Evolutionary conservation across 2,888 invertebrate species (phyloP).

Genomic region (Polydrusus cervinus): DNA sequence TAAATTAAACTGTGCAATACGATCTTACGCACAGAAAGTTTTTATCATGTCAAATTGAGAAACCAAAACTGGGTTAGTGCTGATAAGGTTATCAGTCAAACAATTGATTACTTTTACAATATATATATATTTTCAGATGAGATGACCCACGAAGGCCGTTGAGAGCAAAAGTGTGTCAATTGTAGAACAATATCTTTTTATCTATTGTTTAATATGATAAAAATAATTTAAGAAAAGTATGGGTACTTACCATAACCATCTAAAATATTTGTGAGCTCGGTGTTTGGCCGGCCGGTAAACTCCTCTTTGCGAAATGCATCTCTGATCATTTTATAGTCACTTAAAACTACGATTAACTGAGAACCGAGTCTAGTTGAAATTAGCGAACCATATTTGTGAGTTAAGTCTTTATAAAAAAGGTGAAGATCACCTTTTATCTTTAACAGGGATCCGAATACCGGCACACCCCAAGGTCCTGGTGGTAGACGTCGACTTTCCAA

Average conservation of each 20-base stretch:
- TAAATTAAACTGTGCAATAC: constrained; percentile 17
- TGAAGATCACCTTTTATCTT: constrained; percentile 86
- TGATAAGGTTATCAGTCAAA: constrained; percentile 55
- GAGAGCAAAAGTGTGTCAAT: constrained; percentile 65
- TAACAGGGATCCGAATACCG: constrained; percentile 87
- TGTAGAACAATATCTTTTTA: constrained; percentile 60
- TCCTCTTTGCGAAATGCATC: constrained; percentile 90
- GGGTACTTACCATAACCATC: constrained; percentile 89
- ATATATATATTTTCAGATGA: constrained; percentile 48
- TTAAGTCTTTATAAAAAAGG: constrained; percentile 84
- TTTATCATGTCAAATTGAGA: constrained; percentile 34
- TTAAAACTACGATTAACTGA: constrained; percentile 88
- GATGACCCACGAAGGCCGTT: constrained; percentile 68
- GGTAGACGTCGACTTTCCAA: constrained; percentile 76
- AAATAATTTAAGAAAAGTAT: neutral
- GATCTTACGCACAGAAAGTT: constrained; percentile 15
- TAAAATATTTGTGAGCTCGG: constrained; percentile 88
- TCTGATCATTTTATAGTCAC: constrained; percentile 89
- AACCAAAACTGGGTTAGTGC: constrained; percentile 58
- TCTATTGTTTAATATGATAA: constrained; percentile 21
- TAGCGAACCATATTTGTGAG: constrained; percentile 85
- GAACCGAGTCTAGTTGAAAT: constrained; percentile 88
- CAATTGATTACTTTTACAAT: constrained; percentile 37
- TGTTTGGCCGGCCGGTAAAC: constrained; percentile 90
- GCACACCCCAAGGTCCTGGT: constrained; percentile 92